phyloP scores from a whole-genome alignment of 2,797 vertebrate genomes.

The Oryzias dopingdopingensis region DNA sequence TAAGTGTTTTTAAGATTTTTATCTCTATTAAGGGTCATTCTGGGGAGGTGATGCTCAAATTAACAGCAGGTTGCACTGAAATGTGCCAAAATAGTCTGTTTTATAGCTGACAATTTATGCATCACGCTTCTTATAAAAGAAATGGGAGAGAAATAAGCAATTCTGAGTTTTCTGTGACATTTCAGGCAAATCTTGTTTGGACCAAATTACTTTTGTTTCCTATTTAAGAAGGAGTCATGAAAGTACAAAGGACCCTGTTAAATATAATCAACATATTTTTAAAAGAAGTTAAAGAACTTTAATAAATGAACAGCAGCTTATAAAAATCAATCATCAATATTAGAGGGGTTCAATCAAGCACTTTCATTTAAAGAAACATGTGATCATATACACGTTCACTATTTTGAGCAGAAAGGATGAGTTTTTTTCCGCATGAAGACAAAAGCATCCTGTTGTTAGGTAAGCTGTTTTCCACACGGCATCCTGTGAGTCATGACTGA shows the following conservation, averaged over 20 bases:
- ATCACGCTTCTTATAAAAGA: conserved; percentile 8
- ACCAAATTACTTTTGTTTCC: conserved; percentile 10
- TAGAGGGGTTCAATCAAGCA: neutral
- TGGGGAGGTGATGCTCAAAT: conserved; percentile 10
- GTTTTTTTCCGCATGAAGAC: neutral
- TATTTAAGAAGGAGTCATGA: conserved; percentile 8
- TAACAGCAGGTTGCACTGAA: conserved; percentile 48
- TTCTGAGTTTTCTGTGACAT: conserved; percentile 1
- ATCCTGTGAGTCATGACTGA: conserved; percentile 15
- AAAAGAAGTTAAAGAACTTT: no score
- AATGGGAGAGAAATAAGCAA: conserved; percentile 15
- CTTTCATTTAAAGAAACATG: neutral
- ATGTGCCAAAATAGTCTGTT: conserved; percentile 32
- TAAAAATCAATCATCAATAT: neutral
- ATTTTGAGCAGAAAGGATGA: conserved; percentile 7
- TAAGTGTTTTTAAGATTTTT: conserved; percentile 45
- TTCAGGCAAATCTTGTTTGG: conserved; percentile 11
- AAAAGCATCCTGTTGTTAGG: neutral
- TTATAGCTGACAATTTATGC: conserved; percentile 14
- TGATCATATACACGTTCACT: neutral
- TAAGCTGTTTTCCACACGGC: neutral
- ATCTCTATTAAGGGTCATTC: conserved; percentile 25
- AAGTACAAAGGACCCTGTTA: neutral
- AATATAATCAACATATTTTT: neutral
- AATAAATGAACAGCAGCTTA: neutral